phyloP scores from a whole-genome alignment of 2,888 invertebrate genomes.

The Trachelus stipa region DNA sequence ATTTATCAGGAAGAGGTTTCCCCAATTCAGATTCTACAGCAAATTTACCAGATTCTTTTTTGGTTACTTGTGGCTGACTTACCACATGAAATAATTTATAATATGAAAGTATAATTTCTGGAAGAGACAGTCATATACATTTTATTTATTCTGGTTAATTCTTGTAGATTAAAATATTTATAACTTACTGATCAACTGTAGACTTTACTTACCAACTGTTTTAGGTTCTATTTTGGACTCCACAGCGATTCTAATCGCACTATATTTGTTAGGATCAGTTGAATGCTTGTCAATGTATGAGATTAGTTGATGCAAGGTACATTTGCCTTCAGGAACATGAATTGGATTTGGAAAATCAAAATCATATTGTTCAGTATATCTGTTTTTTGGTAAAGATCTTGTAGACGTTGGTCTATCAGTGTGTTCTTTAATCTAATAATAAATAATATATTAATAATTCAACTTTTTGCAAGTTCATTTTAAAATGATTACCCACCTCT shows the following conservation, averaged over 20 bases:
- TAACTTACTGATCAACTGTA: neutral
- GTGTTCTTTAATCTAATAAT: slow-evolving; percentile 40
- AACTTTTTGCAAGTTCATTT: neutral
- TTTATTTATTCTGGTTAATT: neutral
- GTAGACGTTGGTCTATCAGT: slow-evolving; percentile 64
- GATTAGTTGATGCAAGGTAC: slow-evolving; percentile 74
- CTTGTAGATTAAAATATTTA: neutral
- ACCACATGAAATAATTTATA: neutral
- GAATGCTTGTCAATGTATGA: slow-evolving; percentile 77
- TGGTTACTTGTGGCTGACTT: neutral
- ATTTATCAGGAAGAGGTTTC: neutral
- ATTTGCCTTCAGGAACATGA: slow-evolving; percentile 72
- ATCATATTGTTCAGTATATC: slow-evolving; percentile 70
- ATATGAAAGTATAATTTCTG: neutral
- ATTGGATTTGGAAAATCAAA: slow-evolving; percentile 79
- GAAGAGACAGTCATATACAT: neutral
- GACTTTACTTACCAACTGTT: slow-evolving; percentile 69
- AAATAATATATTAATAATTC: slow-evolving; percentile 7
- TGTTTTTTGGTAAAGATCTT: slow-evolving; percentile 73
- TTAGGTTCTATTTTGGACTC: slow-evolving; percentile 77
- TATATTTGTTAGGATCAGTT: slow-evolving; percentile 71
- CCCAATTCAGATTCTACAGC: neutral
- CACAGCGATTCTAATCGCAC: slow-evolving; percentile 73
- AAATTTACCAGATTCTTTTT: neutral
- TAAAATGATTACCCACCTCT: slow-evolving; percentile 34